Evolutionary conservation across 1,140 invertebrate genomes (phyloP), one percentile per base, ranked within the genome.

Genomic region (Meloidogyne hapla): DNA sequence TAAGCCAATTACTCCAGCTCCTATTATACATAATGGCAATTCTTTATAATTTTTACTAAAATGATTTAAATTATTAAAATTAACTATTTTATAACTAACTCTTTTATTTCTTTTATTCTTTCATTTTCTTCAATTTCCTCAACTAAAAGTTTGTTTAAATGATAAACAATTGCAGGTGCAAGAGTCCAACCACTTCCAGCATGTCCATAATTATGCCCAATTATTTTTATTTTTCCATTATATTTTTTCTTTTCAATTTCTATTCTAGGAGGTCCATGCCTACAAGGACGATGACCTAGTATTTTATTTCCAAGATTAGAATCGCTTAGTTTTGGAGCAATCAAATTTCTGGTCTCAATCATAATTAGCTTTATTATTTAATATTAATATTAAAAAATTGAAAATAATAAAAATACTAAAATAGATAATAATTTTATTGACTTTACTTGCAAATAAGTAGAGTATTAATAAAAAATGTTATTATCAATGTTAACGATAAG

Each of bases 151-250:
- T 67, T 42, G 9, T 67, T 67, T 33, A 67, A n/a, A 42, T 67
- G 21, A 33, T 23, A n/a, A 42, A n/a, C 18, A 21, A 21, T 9
- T n/a, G 28, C 65, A 13, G 21, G 21, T 1, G 28, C 18, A 33
- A 67, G 28, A 42, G 65, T 67, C 65, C 65, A 67, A 21, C 65
- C 65, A 42, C 65, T 67, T 5, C 65, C 65, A 33, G 28, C 21
- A 21, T 67, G 65, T 10, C 65, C 65, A 42, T 67, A 67, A 42
- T 67, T 67, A 42, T 67, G 21, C 1, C 15, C 65, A 33, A 67
- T 42, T 42, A 67, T 33, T 21, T 21, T 18, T n/a, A 56, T 9
- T 5, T 67, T 33, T 0, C 65, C 65, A 42, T 33, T 42, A 18
- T 8, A 67, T n/a, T n/a, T n/a, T 56, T n/a, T 56, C 6, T 56